These are phyloP conservation scores for Anastatus disparis DNA, from an alignment of 1,140 invertebrate genomes.

Conservation along the genomic window DNA sequence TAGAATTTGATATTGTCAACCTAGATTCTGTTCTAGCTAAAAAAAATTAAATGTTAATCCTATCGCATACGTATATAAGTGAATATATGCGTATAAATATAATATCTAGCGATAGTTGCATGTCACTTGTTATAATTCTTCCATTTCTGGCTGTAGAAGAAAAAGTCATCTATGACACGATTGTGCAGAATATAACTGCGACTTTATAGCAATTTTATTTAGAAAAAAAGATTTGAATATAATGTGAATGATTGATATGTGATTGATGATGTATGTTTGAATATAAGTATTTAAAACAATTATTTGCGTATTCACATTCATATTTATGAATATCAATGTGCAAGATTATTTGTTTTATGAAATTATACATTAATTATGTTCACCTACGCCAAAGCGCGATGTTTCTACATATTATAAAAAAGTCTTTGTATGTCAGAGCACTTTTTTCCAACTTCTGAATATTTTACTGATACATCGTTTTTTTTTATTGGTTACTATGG, in stretches of 20 bases:
- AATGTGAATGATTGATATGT: conserved; percentile 26
- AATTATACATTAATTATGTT: conserved; percentile 15
- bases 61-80: conserved; percentile 25
- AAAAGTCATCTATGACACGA: conserved; percentile 21
- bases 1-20: conserved; percentile 80
- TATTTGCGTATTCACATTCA: conserved; percentile 13
- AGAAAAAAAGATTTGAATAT: conserved; percentile 9
- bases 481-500: no score
- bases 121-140: conserved; percentile 39
- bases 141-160: conserved; percentile 30
- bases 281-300: conserved; percentile 30
- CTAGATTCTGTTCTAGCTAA: conserved; percentile 67
- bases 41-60: conserved; percentile 41
- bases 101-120: conserved; percentile 35
- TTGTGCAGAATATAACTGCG: conserved; percentile 15
- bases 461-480: conserved; percentile 4
- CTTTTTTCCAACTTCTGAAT: neutral
- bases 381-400: conserved; percentile 17
- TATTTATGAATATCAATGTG: conserved; percentile 23
- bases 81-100: conserved; percentile 17
- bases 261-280: conserved; percentile 43
- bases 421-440: neutral
- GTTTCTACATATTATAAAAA: conserved; percentile 19
- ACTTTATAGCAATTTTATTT: conserved; percentile 26
- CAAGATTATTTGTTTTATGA: conserved; percentile 1